These are phyloP conservation scores for Exocentrus adspersus DNA, from an alignment of 2,888 invertebrate species.

Conservation along the genomic window DNA sequence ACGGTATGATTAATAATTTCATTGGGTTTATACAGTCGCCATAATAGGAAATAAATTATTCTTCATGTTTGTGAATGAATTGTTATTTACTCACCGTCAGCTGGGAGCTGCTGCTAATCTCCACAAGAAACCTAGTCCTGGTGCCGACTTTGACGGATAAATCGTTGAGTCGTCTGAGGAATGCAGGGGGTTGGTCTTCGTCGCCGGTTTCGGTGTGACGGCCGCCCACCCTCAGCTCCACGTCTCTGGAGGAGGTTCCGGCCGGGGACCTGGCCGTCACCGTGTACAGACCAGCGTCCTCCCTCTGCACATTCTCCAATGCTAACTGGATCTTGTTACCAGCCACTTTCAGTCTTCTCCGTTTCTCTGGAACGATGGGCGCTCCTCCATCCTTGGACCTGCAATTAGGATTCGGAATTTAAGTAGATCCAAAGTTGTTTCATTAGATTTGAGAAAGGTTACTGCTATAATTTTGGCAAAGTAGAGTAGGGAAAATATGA, in stretches of 20 bases:
- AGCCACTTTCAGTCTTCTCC: conserved; percentile 68
- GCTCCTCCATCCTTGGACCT: conserved; percentile 70
- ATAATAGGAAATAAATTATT: too few relatives aligned
- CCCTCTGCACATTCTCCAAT: conserved; percentile 77
- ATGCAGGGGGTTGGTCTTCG: conserved; percentile 82
- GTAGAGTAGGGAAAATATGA: too few relatives aligned
- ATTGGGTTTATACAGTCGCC: too few relatives aligned
- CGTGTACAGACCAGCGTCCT: conserved; percentile 81
- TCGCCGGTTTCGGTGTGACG: conserved; percentile 59
- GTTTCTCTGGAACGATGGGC: conserved; percentile 75
- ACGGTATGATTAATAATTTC: too few relatives aligned
- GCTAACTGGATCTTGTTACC: conserved; percentile 77
- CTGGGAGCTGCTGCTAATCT: conserved; percentile 75
- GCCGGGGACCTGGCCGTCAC: conserved; percentile 72
- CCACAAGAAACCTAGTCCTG: conserved; percentile 84
- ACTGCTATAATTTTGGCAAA: too few relatives aligned
- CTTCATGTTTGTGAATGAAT: too few relatives aligned
- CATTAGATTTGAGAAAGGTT: too few relatives aligned
- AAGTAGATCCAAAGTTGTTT: too few relatives aligned
- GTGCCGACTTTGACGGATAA: conserved; percentile 91
- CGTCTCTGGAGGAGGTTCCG: conserved; percentile 66
- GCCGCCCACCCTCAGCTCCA: conserved; percentile 70
- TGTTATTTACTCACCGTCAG: conserved; percentile 49
- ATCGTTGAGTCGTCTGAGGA: conserved; percentile 85
- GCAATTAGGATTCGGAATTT: conserved; percentile 24